Percentiles rank a stretch among this genome's conserved stretches.
Evolutionary conservation across 2,113 vertebrate species (phyloP).

Genomic region (Thryonomys swinderianus): DNA sequence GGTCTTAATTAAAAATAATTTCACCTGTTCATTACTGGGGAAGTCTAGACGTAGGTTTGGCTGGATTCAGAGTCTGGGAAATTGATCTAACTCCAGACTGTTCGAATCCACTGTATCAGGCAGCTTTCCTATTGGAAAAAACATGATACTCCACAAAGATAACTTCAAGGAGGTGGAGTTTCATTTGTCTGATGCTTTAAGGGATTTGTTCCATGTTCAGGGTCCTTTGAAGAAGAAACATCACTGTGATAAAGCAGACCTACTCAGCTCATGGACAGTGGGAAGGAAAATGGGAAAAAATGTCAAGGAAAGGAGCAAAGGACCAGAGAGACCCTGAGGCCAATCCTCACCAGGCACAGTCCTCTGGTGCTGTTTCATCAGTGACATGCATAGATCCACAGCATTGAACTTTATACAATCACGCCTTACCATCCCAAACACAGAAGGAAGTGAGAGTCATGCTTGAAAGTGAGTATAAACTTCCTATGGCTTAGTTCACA

Average conservation of each 20-base stretch:
- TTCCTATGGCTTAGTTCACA: neutral
- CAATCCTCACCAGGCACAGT: neutral
- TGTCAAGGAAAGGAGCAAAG: neutral
- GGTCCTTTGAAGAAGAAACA: neutral
- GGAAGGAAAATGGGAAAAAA: neutral
- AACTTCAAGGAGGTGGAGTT: neutral
- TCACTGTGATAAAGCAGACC: neutral
- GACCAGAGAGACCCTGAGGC: neutral
- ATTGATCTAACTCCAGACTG: neutral
- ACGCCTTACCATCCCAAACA: neutral
- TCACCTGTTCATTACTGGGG: neutral
- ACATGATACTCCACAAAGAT: neutral
- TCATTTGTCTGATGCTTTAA: neutral
- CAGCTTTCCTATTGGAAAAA: neutral
- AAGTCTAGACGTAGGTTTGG: neutral
- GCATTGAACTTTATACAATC: neutral
- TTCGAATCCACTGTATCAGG: neutral
- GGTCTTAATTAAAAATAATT: slow-evolving; percentile 8
- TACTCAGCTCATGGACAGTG: neutral
- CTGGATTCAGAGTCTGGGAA: neutral
- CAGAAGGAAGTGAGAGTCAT: neutral
- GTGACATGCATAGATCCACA: neutral
- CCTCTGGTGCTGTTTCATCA: neutral
- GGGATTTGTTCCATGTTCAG: neutral
- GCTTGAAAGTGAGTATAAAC: neutral